Evolutionary conservation across 64 coral and sea anemone genomes (phyloP), one percentile per base, ranked within the genome.

Genomic region (Dendrophyllia cribrosa): DNA sequence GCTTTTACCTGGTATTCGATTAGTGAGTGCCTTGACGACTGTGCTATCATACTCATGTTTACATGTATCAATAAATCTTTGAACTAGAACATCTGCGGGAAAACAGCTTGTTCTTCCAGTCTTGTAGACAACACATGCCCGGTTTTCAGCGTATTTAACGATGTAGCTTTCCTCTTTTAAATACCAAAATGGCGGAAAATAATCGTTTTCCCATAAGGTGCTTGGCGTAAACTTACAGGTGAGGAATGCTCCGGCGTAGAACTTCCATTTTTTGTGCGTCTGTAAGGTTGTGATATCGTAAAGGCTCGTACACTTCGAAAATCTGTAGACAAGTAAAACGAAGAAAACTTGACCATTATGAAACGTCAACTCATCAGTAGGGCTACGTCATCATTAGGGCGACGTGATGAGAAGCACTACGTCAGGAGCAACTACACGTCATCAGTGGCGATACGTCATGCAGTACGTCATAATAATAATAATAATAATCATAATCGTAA

Each of bases 131-230:
- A 67, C 11, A 15, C 80, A 84, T 20, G 80, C 80, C 17, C 5
- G 16, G 58, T 84, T n/a, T 62, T 66, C 3, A 45, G 6, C 4
- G 3, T 44, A 60, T 22, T 49, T 51, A 4, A 67, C 34, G 15
- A 12, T 19, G n/a, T 82, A 82, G 14, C 17, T 45, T 34, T 5
- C n/a, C 43, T 82, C 25, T 44, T 45, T 17, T 4, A 82, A n/a
- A 34, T 46, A 63, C 78, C 78, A 82, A 64, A 82, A 82, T 63
- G 78, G 78, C 9, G 78, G 78, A 64, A 64, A 82, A 46, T 82
- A 82, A 16, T 46, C 58, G 46, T 62, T 63, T 14, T 63, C 5
- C 78, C 78, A 82, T 47, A 82, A 64, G 13, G 6, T 45, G 9
- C 58, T 63, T 64, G 59, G 25, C 20, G 26, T 46, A 19, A 82